Percentiles rank a stretch among this genome's conserved stretches.
These are phyloP conservation scores for Pangasianodon hypophthalmus DNA, from an alignment of 2,113 vertebrate genomes.

Conservation along the genomic window DNA sequence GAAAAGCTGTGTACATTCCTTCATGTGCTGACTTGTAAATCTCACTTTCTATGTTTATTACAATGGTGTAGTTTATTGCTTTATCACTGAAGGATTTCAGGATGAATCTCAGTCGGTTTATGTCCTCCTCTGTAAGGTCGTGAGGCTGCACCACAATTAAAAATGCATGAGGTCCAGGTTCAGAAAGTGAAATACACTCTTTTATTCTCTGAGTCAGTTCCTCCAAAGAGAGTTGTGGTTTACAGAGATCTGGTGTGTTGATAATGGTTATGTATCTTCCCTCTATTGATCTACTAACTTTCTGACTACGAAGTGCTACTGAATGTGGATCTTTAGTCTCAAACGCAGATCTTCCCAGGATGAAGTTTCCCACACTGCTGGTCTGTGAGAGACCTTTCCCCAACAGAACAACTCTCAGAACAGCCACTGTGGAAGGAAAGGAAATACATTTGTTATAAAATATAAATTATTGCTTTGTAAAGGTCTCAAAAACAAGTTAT, in stretches of 20 bases:
- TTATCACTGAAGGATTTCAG: not conserved
- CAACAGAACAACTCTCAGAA: slow-evolving; percentile 17
- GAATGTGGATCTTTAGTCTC: not conserved
- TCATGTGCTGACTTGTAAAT: not conserved
- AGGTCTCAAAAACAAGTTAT: too few relatives aligned
- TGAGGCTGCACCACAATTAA: not conserved
- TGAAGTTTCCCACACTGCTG: not conserved
- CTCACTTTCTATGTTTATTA: not conserved
- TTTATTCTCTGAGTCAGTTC: not conserved
- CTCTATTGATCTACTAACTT: not conserved
- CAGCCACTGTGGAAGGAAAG: not conserved
- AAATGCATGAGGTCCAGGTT: not conserved
- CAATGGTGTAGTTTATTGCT: not conserved
- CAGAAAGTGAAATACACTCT: slow-evolving; percentile 11
- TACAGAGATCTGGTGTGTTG: not conserved
- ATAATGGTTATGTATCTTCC: not conserved
- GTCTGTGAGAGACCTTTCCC: not conserved
- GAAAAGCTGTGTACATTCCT: not conserved
- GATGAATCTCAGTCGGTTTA: not conserved
- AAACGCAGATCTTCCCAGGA: slow-evolving; percentile 17
- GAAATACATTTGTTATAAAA: not conserved
- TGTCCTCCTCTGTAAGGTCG: not conserved
- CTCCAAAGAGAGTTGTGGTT: not conserved
- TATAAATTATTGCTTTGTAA: too few relatives aligned
- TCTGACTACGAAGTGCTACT: not conserved